These are phyloP conservation scores for Garrulus glandarius DNA, from an alignment of 2,797 vertebrate genomes.

Conservation along the genomic window DNA sequence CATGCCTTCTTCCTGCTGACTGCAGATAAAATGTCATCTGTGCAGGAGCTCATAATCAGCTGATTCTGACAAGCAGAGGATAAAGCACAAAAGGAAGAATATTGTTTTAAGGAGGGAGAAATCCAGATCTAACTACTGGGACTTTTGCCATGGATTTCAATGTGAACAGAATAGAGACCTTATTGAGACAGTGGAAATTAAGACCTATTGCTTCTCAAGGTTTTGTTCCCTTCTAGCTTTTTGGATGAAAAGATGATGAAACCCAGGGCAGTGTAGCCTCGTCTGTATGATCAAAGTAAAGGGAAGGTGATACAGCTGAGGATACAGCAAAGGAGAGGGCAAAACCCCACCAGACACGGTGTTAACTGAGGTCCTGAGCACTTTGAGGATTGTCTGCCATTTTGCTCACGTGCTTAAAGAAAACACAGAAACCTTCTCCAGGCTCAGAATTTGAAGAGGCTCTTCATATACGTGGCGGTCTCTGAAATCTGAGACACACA, in stretches of 20 bases:
- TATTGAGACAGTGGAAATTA: constrained; percentile 22
- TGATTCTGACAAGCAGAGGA: constrained; percentile 19
- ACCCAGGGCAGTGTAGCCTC: neutral
- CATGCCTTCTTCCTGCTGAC: constrained; percentile 67
- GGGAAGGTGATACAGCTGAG: neutral
- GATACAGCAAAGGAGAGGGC: neutral
- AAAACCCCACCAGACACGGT: neutral
- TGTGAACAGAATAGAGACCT: constrained; percentile 7
- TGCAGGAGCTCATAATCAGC: constrained; percentile 66
- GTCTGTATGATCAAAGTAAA: neutral
- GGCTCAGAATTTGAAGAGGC: neutral
- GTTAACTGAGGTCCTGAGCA: neutral
- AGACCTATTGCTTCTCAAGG: constrained; percentile 7
- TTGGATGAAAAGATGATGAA: neutral
- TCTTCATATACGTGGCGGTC: neutral
- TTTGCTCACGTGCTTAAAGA: neutral
- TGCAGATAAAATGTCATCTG: constrained; percentile 71
- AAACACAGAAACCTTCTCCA: neutral
- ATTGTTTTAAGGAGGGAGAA: constrained; percentile 54
- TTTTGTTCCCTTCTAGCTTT: constrained; percentile 5
- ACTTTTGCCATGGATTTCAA: constrained; percentile 10
- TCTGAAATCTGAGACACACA: neutral
- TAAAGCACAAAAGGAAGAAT: constrained; percentile 48
- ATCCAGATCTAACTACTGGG: constrained; percentile 34
- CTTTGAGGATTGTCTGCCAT: neutral